Conservation (phyloP, 1,140 invertebrate genomes). For the Drosophila micromelanica region DNA sequence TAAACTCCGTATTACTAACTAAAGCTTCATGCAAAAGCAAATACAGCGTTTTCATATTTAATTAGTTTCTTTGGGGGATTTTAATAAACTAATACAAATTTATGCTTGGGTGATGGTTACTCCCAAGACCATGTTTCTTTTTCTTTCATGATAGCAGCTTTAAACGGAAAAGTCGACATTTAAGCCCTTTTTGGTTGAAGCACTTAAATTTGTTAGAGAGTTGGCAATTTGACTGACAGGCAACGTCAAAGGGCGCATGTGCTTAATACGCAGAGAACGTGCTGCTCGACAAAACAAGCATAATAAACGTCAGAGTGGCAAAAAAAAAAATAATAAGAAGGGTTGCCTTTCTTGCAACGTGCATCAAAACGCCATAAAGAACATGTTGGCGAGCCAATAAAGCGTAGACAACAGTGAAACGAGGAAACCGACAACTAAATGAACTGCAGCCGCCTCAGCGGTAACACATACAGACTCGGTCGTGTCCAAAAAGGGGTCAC, state of each 20-base stretch:
- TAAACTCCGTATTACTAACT: too few species aligned
- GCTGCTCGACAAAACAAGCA: conserved; percentile 62
- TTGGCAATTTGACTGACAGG: conserved; percentile 48
- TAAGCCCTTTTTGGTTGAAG: conserved; percentile 1
- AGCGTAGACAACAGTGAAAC: conserved; percentile 57
- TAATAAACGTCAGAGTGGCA: conserved; percentile 65
- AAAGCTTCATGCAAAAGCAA: too few species aligned
- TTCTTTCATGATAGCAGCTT: neutral
- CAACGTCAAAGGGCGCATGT: conserved; percentile 61
- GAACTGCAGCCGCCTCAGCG: conserved; percentile 47
- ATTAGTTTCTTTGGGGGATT: too few species aligned
- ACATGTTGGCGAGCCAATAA: conserved; percentile 76
- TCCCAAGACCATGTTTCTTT: neutral
- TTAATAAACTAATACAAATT: neutral
- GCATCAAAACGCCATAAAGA: conserved; percentile 75
- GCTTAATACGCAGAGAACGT: conserved; percentile 72
- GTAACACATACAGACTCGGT: conserved; percentile 12
- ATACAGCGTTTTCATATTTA: too few species aligned
- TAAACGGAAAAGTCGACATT: neutral
- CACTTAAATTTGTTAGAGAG: conserved; percentile 44
- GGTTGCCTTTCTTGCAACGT: conserved; percentile 62
- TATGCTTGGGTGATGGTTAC: too few species aligned
- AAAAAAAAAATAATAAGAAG: conserved; percentile 47
- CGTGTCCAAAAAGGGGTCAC: conserved; percentile 15
- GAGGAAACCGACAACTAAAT: conserved; percentile 53